A percentile compares a stretch with the other conserved stretches of the same genome.
phyloP scores from a whole-genome alignment of 2,113 vertebrate genomes.

The Plecturocebus donacophilus region DNA sequence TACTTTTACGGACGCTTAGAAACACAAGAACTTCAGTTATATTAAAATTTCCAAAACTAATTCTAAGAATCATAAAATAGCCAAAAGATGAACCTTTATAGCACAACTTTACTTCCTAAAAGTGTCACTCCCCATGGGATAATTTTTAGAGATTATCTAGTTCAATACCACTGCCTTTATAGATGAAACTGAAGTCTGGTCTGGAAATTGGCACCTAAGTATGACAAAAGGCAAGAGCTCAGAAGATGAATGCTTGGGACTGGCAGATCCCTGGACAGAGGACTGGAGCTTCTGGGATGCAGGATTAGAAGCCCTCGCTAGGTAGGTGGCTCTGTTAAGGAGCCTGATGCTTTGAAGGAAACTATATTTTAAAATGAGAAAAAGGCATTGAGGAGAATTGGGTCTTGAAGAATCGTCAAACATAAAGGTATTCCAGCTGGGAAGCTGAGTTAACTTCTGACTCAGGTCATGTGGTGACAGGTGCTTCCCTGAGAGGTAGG shows the following conservation, averaged over 20 bases:
- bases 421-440: not conserved
- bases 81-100: not conserved
- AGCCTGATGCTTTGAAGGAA: not conserved
- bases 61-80: not conserved
- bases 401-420: not conserved
- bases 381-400: fast-evolving
- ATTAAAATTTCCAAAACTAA: slow-evolving; percentile 1
- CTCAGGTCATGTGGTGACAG: not conserved
- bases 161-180: not conserved
- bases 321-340: not conserved
- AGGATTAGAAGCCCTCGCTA: not conserved
- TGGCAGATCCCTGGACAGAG: not conserved
- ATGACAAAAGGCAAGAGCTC: not conserved
- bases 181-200: not conserved
- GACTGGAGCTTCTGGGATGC: not conserved
- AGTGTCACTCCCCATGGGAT: not conserved
- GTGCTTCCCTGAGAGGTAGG: not conserved
- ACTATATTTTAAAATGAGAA: not conserved
- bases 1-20: not conserved
- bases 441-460: not conserved
- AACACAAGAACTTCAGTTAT: not conserved
- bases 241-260: not conserved
- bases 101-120: not conserved
- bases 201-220: not conserved
- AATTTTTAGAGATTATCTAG: not conserved